Percentiles rank a stretch among this genome's conserved stretches.
These are phyloP conservation scores for Neocrepidodera transversa DNA, from an alignment of 2,888 invertebrate species.

Conservation along the genomic window DNA sequence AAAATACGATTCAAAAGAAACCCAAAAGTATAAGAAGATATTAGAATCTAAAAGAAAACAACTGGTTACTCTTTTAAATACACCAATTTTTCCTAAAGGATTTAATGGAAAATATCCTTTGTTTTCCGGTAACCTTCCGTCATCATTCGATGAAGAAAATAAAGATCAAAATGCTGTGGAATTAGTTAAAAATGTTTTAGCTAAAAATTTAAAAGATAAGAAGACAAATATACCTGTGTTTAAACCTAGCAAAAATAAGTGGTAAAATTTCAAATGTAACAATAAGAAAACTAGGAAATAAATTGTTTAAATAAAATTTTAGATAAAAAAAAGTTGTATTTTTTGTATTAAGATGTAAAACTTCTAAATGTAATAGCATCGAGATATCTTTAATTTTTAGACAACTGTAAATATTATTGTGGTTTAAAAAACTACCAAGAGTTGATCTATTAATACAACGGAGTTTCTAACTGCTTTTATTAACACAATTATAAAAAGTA, in stretches of 20 bases:
- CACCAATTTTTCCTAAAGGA: constrained; percentile 72
- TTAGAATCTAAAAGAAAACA: constrained; percentile 64
- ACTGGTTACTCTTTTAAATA: constrained; percentile 63
- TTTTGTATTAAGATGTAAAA: too few species aligned
- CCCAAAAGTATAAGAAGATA: constrained; percentile 51
- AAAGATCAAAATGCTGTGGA: constrained; percentile 62
- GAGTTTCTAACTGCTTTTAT: too few species aligned
- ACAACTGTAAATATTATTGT: too few species aligned
- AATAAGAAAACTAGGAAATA: too few species aligned
- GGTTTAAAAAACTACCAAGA: too few species aligned
- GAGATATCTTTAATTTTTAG: too few species aligned
- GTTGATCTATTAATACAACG: too few species aligned
- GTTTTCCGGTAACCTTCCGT: constrained; percentile 39
- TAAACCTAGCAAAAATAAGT: constrained; percentile 3
- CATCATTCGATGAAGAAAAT: constrained; percentile 21
- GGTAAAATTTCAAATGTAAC: too few species aligned
- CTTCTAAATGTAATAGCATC: too few species aligned
- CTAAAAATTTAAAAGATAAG: background rate
- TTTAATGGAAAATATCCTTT: constrained; percentile 71
- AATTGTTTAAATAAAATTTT: too few species aligned
- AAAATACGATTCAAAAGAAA: constrained; percentile 49
- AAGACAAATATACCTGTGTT: background rate
- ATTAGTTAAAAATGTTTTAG: constrained; percentile 61
- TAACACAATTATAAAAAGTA: too few species aligned
- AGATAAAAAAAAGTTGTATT: too few species aligned